Percentiles rank a stretch among this genome's conserved stretches.
Conservation (phyloP, 2,888 invertebrate genomes). For the Tholera decimalis region DNA sequence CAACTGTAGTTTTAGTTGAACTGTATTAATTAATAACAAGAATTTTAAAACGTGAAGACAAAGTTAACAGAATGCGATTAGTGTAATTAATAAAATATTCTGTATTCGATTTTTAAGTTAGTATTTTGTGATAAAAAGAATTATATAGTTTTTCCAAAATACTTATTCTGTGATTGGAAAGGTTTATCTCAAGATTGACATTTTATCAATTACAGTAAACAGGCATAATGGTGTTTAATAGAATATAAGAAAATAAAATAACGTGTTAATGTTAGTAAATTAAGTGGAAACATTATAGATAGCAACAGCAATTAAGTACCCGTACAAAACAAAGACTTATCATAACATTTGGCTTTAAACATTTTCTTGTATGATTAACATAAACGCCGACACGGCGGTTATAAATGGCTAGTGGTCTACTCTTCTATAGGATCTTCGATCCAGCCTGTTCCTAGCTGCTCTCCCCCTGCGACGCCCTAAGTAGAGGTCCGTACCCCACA, state of each 20-base stretch:
- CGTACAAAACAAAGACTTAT: constrained; percentile 62
- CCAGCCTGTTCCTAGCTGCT: too few relatives aligned
- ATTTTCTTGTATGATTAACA: constrained; percentile 39
- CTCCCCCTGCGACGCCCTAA: too few relatives aligned
- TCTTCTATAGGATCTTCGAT: background rate
- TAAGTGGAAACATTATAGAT: constrained; percentile 38
- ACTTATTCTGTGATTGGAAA: background rate
- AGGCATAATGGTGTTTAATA: constrained; percentile 26
- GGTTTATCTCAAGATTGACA: background rate
- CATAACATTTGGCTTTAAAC: constrained; percentile 62
- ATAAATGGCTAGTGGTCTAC: constrained; percentile 17
- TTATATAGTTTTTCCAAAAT: background rate
- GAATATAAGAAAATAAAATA: constrained; percentile 44
- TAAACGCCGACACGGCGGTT: constrained; percentile 22
- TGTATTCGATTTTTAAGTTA: background rate
- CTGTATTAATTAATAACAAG: constrained; percentile 76
- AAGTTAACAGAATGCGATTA: constrained; percentile 32
- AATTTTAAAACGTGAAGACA: constrained; percentile 62
- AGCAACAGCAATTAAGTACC: constrained; percentile 51
- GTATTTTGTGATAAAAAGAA: background rate
- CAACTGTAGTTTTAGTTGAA: constrained; percentile 48
- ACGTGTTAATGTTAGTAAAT: constrained; percentile 49
- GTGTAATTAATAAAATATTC: constrained; percentile 29
- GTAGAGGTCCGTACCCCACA: too few relatives aligned
- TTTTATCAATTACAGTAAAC: constrained; percentile 39